phyloP scores from a whole-genome alignment of 2,888 invertebrate species.

The Tachina grossa region DNA sequence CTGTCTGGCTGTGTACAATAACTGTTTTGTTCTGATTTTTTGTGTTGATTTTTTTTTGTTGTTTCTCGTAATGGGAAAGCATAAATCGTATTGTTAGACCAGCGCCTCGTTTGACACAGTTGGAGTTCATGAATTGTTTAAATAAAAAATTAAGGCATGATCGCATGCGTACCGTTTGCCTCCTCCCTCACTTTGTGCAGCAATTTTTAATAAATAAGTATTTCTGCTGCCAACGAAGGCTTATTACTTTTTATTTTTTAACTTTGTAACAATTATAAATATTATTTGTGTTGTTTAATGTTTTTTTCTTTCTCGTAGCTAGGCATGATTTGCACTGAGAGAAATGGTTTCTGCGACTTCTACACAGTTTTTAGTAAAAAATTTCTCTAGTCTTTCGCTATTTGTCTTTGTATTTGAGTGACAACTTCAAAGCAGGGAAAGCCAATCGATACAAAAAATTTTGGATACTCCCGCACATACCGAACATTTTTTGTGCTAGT shows the following conservation, averaged over 20 bases:
- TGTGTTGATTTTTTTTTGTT: conserved; percentile 17
- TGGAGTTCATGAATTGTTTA: conserved; percentile 66
- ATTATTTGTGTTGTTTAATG: conserved; percentile 6
- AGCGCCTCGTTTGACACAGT: conserved; percentile 69
- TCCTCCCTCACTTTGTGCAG: conserved; percentile 52
- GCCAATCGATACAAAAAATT: too few species aligned
- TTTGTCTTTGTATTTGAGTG: too few species aligned
- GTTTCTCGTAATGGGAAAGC: conserved; percentile 58
- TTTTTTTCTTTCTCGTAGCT: not conserved
- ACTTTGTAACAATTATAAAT: conserved; percentile 51
- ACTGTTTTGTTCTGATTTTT: conserved; percentile 47
- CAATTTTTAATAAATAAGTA: not conserved
- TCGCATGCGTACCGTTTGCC: conserved; percentile 59
- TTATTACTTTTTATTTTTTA: not conserved
- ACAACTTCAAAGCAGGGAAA: too few species aligned
- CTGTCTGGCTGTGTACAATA: conserved; percentile 37
- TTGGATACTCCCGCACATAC: too few species aligned
- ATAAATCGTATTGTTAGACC: conserved; percentile 61
- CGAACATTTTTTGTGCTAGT: too few species aligned
- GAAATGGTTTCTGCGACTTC: not conserved
- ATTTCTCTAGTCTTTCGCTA: not conserved
- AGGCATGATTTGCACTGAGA: conserved; percentile 8
- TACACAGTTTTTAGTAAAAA: not conserved
- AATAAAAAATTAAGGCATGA: conserved; percentile 48
- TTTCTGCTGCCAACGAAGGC: conserved; percentile 29